Base-by-base conservation (phyloP, 1,140 invertebrate species). In the Diuraphis noxia region DNA sequence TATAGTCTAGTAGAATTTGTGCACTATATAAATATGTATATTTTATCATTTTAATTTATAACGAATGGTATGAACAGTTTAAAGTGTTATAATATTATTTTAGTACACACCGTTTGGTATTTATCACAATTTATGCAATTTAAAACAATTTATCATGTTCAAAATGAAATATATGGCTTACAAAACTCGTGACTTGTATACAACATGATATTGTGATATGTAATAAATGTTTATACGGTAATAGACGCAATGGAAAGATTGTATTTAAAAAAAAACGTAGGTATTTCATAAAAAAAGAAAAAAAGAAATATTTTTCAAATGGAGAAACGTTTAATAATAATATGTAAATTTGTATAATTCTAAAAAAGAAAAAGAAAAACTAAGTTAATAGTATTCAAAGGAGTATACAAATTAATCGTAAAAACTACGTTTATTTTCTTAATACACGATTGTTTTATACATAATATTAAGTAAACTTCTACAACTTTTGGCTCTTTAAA, bases 371-470 rank as follows among this genome's bases (percentile, higher is more conserved):
- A 46, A n/a, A 30, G 30, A 30, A 85, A 46, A 43, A 23, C 40
- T 43, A 85, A 19, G 17, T 43, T 84, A n/a, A 43, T n/a, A 84
- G 81, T 41, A 41, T 85, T 85, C 82, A 43, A 85, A 85, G 1
- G 25, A n/a, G 36, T 46, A 43, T 43, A 43, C 21, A 85, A 43
- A 85, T 25, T n/a, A 43, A 85, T 85, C 82, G 17, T n/a, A 9
- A 34, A 85, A 85, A n/a, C 25, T 85, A 34, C 30, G 40, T 85
- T 85, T 85, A 85, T 85, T 85, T 85, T n/a, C 30, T 84, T 41
- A 41, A 84, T 84, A 30, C 25, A 43, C 25, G 25, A 19, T 4
- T 84, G 25, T 84, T 41, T 41, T 41, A n/a, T 43, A 34, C 30
- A 43, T 34, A 85, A 43, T 43, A 85, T 85, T 85, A 85, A 85